Evolutionary conservation across 2,888 invertebrate species (phyloP).

Genomic region (Herminia tarsipennalis): DNA sequence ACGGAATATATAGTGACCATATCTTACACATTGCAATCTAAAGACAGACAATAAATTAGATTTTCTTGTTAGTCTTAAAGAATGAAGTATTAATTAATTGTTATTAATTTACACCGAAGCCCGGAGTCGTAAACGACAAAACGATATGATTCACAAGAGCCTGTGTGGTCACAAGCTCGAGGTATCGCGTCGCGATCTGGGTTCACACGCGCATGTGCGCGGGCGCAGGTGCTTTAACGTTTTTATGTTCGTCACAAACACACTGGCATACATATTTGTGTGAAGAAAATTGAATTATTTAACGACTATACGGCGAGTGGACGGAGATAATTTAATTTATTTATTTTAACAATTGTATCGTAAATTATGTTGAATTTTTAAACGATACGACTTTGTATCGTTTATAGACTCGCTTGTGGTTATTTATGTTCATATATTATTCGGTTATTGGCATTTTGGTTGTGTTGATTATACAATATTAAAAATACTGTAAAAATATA

Average conservation of each 20-base stretch:
- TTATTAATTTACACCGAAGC: constrained; percentile 10
- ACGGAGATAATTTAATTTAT: constrained; percentile 58
- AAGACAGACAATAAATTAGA: not conserved
- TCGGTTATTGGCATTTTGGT: no score
- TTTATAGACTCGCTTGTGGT: constrained; percentile 3
- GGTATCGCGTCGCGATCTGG: not conserved
- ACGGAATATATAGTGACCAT: not conserved
- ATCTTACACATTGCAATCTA: not conserved
- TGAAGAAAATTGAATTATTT: constrained; percentile 70
- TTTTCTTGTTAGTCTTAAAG: not conserved
- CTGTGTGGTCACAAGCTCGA: constrained; percentile 2
- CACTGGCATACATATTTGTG: constrained; percentile 46
- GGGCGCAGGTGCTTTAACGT: constrained; percentile 26
- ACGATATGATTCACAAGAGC: constrained; percentile 1
- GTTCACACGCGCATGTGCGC: constrained; percentile 12
- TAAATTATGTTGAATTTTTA: constrained; percentile 30
- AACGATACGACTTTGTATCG: constrained; percentile 13
- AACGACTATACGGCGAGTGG: constrained; percentile 47
- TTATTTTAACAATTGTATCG: constrained; percentile 37
- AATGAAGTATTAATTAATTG: not conserved
- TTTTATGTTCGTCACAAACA: constrained; percentile 33
- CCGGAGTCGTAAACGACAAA: not conserved
- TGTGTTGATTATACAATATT: no score
- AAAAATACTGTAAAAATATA: no score
- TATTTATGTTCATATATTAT: no score